Percentiles rank a stretch among this genome's conserved stretches.
Evolutionary conservation across 2,797 vertebrate genomes (phyloP).

Genomic region (Linurgus olivaceus): DNA sequence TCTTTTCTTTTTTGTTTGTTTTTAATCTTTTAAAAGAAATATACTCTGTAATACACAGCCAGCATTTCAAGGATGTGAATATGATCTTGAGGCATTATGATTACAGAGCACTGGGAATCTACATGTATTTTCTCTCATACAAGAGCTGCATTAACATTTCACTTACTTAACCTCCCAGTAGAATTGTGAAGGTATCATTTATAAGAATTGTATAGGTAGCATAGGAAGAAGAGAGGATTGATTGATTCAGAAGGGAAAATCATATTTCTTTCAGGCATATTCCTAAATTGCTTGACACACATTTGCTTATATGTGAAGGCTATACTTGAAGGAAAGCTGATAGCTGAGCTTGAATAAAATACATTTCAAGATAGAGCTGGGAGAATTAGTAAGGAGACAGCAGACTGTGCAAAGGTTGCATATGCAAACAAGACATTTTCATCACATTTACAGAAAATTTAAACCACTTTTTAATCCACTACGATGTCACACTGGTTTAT

Average conservation of each 20-base stretch:
- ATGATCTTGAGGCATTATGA: not conserved
- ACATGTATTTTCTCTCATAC: conserved; percentile 6
- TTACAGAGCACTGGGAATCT: conserved; percentile 38
- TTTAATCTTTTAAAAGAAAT: not conserved
- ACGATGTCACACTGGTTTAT: not conserved
- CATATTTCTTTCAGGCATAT: conserved; percentile 51
- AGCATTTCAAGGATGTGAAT: not conserved
- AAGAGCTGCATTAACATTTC: conserved; percentile 40
- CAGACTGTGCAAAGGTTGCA: not conserved
- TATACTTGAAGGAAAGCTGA: conserved; percentile 31
- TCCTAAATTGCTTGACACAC: conserved; percentile 51
- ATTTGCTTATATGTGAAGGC: conserved; percentile 45
- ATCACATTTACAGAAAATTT: not conserved
- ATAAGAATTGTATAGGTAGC: conserved; percentile 20
- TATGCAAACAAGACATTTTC: not conserved
- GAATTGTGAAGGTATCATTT: conserved; percentile 30
- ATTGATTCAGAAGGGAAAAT: conserved; percentile 56
- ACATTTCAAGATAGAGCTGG: not conserved
- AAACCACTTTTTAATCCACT: not conserved
- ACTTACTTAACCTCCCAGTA: conserved; percentile 43
- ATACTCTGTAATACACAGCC: not conserved
- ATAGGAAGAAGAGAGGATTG: conserved; percentile 17
- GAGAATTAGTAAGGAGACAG: not conserved
- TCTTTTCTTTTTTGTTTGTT: not conserved
- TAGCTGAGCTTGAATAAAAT: conserved; percentile 17